These are phyloP conservation scores for Vanessa atalanta DNA, from an alignment of 1,140 invertebrate genomes.

Conservation along the genomic window DNA sequence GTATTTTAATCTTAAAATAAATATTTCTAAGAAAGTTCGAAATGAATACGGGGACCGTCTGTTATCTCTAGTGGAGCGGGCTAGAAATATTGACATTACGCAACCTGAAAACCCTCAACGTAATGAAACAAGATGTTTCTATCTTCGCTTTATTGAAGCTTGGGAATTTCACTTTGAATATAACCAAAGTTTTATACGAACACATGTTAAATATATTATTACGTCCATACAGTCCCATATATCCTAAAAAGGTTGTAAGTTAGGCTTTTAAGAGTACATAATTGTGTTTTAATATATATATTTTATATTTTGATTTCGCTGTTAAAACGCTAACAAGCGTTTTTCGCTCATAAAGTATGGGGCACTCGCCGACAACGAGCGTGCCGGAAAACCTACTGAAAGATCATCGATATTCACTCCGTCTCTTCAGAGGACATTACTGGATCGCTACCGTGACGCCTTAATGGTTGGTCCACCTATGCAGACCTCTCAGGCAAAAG, in stretches of 20 bases:
- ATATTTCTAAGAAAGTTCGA: background rate
- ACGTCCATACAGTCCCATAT: background rate
- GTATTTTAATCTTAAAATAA: background rate
- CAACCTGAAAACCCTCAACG: conserved; percentile 21
- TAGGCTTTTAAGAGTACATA: too few species aligned
- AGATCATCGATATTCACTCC: too few species aligned
- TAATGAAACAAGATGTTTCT: conserved; percentile 23
- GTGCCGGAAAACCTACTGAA: too few species aligned
- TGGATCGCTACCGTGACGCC: too few species aligned
- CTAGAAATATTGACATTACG: conserved; percentile 25
- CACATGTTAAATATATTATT: background rate
- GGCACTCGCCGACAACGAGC: too few species aligned
- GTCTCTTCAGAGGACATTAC: too few species aligned
- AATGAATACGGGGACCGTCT: background rate
- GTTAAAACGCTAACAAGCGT: too few species aligned
- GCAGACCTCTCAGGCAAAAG: too few species aligned
- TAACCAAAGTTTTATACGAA: conserved; percentile 16
- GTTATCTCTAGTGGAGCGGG: conserved; percentile 2
- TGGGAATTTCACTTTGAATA: conserved; percentile 15
- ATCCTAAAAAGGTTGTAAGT: background rate
- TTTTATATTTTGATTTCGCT: too few species aligned
- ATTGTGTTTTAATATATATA: too few species aligned
- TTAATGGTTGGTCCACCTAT: too few species aligned
- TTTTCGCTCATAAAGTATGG: too few species aligned
- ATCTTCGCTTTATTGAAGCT: conserved; percentile 21